Percentiles rank a stretch among this genome's conserved stretches.
Conservation (phyloP, 2,797 vertebrate genomes). For the Melanotaenia trifasciata region DNA sequence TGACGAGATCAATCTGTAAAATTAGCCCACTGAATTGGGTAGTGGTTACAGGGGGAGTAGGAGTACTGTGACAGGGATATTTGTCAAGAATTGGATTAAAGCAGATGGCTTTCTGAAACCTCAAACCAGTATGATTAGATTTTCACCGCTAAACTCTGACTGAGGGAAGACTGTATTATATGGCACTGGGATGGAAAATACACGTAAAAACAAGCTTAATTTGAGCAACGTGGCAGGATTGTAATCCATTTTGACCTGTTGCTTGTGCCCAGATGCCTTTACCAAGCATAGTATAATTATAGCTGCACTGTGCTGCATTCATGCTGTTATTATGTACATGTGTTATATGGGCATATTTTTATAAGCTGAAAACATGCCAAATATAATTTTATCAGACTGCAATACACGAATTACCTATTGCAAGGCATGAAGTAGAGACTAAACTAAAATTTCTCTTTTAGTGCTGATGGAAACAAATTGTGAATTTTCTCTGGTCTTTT, state of each 20-base stretch:
- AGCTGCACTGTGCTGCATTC: constrained; percentile 1
- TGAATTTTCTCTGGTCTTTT: neutral
- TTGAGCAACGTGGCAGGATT: constrained; percentile 36
- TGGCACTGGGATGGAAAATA: constrained; percentile 42
- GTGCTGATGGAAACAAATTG: neutral
- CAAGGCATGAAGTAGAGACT: neutral
- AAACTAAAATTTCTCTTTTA: neutral
- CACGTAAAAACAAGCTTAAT: constrained; percentile 52
- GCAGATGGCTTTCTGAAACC: constrained; percentile 74
- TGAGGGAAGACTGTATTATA: constrained; percentile 76
- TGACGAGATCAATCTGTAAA: constrained; percentile 74
- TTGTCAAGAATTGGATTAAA: constrained; percentile 78
- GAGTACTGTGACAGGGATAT: constrained; percentile 67
- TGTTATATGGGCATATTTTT: neutral
- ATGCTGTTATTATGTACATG: neutral
- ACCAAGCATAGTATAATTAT: neutral
- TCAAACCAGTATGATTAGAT: constrained; percentile 75
- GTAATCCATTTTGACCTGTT: constrained; percentile 40
- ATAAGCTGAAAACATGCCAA: neutral
- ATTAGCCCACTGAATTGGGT: constrained; percentile 64
- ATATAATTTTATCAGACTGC: neutral
- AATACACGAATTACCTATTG: neutral
- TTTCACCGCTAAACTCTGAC: constrained; percentile 71
- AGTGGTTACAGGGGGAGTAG: constrained; percentile 59
- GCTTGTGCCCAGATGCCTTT: constrained; percentile 16